Evolutionary conservation across 2,797 vertebrate genomes (phyloP).

Genomic region (Anguilla megastoma): DNA sequence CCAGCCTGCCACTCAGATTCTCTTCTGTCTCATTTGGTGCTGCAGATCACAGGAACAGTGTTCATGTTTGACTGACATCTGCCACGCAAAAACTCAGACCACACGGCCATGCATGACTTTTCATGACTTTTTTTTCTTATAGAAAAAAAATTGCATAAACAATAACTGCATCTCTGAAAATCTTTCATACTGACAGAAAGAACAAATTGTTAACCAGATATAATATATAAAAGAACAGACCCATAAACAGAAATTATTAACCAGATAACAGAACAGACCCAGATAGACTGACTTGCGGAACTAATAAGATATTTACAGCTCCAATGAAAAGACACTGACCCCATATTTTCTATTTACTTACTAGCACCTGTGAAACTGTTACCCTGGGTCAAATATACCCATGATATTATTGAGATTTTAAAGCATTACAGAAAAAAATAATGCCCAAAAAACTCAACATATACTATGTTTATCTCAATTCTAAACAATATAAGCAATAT

Average conservation of each 20-base stretch:
- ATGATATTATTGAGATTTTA: neutral
- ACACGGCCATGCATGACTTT: neutral
- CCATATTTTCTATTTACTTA: too few species aligned
- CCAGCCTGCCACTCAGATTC: slow-evolving; percentile 54
- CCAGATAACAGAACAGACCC: too few species aligned
- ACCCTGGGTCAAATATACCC: too few species aligned
- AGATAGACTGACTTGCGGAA: neutral
- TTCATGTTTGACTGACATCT: slow-evolving; percentile 1
- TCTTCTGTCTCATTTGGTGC: slow-evolving; percentile 22
- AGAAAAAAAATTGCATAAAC: neutral
- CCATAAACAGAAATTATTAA: too few species aligned
- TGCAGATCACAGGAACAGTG: slow-evolving; percentile 6
- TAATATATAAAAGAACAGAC: too few species aligned
- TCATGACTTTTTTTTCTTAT: too few species aligned
- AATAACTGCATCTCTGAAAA: neutral
- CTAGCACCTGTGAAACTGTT: too few species aligned
- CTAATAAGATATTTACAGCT: neutral
- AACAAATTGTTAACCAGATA: too few species aligned
- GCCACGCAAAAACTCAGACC: neutral
- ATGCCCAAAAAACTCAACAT: neutral
- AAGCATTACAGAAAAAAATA: too few species aligned
- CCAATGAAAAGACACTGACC: neutral
- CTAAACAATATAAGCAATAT: neutral
- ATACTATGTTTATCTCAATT: neutral
- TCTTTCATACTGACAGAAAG: neutral